phyloP scores from a whole-genome alignment of 2,797 vertebrate species.

The Acipenser ruthenus region DNA sequence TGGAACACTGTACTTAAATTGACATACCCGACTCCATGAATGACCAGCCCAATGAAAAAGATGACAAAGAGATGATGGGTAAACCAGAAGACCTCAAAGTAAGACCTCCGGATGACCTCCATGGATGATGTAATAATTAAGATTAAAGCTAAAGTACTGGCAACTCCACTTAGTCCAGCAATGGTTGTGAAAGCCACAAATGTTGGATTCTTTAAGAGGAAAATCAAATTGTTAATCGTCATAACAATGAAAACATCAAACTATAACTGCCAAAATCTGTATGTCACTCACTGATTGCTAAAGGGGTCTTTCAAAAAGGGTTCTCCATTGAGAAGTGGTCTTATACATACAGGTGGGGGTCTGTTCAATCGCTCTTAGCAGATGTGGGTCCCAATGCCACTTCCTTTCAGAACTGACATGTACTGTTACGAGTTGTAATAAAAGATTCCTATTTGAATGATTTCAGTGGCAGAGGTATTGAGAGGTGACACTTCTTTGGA shows the following conservation, averaged over 20 bases:
- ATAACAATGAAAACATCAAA: too few relatives aligned
- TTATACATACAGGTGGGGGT: constrained; percentile 52
- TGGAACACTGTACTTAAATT: not conserved
- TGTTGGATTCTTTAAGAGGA: constrained; percentile 70
- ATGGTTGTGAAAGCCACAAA: constrained; percentile 82
- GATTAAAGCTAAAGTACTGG: constrained; percentile 87
- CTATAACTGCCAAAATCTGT: too few relatives aligned
- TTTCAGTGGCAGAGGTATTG: too few relatives aligned
- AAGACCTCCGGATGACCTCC: constrained; percentile 89
- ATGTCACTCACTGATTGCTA: too few relatives aligned
- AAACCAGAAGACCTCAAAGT: constrained; percentile 98
- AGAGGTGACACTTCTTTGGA: too few relatives aligned
- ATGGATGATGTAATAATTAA: constrained; percentile 92
- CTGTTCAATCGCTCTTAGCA: constrained; percentile 45
- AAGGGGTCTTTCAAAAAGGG: too few relatives aligned
- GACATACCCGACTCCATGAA: constrained; percentile 82
- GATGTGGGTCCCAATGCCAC: too few relatives aligned
- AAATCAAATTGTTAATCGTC: not conserved
- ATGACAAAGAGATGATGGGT: constrained; percentile 91
- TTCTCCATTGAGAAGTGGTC: too few relatives aligned
- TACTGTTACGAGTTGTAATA: too few relatives aligned
- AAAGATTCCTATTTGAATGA: too few relatives aligned
- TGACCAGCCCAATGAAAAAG: constrained; percentile 90
- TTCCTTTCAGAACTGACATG: too few relatives aligned
- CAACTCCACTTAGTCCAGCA: constrained; percentile 83